Conservation (phyloP, 2,113 vertebrate genomes). For the Muntiacus muntjak region DNA sequence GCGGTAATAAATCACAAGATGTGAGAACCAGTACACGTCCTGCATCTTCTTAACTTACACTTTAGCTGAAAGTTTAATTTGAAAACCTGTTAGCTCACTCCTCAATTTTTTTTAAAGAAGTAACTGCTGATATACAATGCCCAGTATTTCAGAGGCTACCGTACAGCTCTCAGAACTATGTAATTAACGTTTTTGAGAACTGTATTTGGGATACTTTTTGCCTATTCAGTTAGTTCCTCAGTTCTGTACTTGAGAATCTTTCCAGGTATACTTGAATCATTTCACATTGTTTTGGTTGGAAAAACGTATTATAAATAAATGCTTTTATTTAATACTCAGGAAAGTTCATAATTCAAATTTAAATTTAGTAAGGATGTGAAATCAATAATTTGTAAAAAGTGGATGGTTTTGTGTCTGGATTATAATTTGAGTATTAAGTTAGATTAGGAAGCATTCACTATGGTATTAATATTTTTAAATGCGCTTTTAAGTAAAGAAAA, state of each 20-base stretch:
- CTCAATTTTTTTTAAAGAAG: neutral
- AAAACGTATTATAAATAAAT: neutral
- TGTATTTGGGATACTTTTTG: conserved; percentile 6
- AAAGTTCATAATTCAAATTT: neutral
- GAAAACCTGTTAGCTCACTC: neutral
- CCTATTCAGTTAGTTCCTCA: neutral
- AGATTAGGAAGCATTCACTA: neutral
- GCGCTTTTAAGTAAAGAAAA: conserved; percentile 5
- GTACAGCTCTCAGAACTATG: neutral
- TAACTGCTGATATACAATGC: neutral
- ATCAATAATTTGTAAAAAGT: neutral
- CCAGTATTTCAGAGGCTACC: neutral
- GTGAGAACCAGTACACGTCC: neutral
- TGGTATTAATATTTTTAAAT: neutral
- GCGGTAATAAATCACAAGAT: neutral
- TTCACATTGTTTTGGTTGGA: neutral
- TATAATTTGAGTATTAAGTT: neutral
- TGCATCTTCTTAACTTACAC: neutral
- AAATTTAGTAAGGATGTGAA: neutral
- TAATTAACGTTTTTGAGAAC: neutral
- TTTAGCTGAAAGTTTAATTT: neutral
- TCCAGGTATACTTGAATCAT: neutral
- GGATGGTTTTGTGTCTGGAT: neutral
- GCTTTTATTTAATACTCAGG: neutral
- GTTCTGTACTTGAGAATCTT: neutral